phyloP scores from a whole-genome alignment of 2,113 vertebrate species.

The Emydocephalus ijimae region DNA sequence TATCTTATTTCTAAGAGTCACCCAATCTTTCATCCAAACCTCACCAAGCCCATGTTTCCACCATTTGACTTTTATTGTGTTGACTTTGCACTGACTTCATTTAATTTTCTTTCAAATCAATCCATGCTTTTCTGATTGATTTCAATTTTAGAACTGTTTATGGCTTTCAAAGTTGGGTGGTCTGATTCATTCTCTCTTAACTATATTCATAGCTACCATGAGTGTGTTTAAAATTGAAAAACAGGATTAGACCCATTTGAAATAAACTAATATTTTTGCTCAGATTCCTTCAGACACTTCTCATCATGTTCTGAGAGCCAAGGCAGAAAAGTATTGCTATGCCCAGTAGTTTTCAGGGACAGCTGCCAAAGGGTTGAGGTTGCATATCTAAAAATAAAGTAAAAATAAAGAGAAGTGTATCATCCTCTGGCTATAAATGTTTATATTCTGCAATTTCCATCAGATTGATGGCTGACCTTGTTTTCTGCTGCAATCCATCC shows the following conservation, averaged over 20 bases:
- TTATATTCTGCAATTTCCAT: constrained; percentile 57
- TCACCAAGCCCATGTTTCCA: neutral
- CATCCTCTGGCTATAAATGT: constrained; percentile 56
- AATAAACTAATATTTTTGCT: neutral
- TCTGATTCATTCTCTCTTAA: neutral
- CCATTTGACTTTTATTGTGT: neutral
- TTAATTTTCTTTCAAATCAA: neutral
- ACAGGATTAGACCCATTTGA: neutral
- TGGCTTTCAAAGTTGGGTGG: neutral
- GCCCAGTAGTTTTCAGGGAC: constrained; percentile 26
- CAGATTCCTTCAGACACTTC: neutral
- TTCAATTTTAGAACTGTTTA: neutral
- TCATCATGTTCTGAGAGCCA: neutral
- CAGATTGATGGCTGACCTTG: constrained; percentile 43
- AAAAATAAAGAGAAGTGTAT: constrained; percentile 11
- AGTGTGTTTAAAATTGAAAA: neutral
- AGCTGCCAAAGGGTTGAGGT: neutral
- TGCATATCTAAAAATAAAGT: neutral
- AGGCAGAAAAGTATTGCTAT: constrained; percentile 4
- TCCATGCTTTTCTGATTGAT: neutral
- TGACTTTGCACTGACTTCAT: neutral
- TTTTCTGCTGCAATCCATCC: constrained; percentile 54
- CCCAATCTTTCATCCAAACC: neutral
- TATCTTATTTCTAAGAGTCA: neutral
- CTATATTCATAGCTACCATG: neutral